Conservation (phyloP, 2,888 invertebrate genomes). For the Hyles lineata region DNA sequence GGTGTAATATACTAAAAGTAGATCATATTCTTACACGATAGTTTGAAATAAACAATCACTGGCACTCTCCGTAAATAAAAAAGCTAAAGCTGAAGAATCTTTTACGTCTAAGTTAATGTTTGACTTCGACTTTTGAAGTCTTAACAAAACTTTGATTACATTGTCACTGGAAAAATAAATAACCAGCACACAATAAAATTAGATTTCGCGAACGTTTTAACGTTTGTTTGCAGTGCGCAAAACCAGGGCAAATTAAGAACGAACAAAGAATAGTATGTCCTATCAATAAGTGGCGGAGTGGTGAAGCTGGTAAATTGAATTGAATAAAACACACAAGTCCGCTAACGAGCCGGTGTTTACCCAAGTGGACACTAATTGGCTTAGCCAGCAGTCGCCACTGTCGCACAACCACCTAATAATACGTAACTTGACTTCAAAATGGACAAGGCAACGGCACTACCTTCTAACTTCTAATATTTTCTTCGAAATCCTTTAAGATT, state of each 20-base stretch:
- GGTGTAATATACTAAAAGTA: too few species aligned
- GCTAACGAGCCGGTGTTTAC: constrained; percentile 84
- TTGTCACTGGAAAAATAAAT: not conserved
- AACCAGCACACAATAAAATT: not conserved
- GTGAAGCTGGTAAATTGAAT: constrained; percentile 81
- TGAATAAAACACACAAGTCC: constrained; percentile 84
- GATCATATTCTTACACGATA: too few species aligned
- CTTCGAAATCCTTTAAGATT: not conserved
- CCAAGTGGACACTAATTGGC: constrained; percentile 85
- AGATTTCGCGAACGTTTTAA: not conserved
- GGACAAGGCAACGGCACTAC: constrained; percentile 36
- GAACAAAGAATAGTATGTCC: constrained; percentile 68
- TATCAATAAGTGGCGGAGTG: constrained; percentile 77
- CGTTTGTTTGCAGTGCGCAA: constrained; percentile 9
- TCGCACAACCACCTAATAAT: constrained; percentile 42
- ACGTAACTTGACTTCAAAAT: constrained; percentile 27
- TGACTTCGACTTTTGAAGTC: too few species aligned
- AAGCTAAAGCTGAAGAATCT: too few species aligned
- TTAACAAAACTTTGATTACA: too few species aligned
- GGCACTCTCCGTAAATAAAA: too few species aligned
- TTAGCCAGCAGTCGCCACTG: constrained; percentile 80
- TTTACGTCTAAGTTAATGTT: too few species aligned
- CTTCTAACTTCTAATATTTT: constrained; percentile 32
- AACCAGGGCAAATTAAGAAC: constrained; percentile 58
- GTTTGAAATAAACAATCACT: too few species aligned